Evolutionary conservation across 2,888 invertebrate species (phyloP).

Genomic region (Microchrysa polita): DNA sequence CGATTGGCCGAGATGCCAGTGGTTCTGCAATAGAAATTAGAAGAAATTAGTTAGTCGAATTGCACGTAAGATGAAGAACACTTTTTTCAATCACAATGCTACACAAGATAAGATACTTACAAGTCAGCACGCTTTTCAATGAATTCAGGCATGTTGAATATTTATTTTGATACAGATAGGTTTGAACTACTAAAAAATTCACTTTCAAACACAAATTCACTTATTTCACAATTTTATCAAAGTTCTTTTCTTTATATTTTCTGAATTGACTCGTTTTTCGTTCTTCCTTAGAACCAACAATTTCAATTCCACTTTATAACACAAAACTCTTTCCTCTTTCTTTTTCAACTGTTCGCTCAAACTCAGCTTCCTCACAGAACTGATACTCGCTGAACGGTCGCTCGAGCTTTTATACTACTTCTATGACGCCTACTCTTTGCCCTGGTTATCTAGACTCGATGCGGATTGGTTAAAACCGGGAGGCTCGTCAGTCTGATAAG

Average conservation of each 20-base stretch:
- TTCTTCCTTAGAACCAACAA: not conserved
- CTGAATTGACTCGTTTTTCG: not conserved
- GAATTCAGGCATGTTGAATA: constrained; percentile 41
- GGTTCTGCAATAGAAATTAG: constrained; percentile 4
- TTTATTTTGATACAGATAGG: not conserved
- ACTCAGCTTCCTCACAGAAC: constrained; percentile 33
- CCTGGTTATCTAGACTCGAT: constrained; percentile 1
- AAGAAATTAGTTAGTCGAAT: not conserved
- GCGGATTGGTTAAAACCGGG: constrained; percentile 14
- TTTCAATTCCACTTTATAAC: not conserved
- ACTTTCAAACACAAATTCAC: not conserved
- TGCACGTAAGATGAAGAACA: not conserved
- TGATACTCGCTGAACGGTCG: constrained; percentile 27
- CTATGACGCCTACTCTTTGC: constrained; percentile 22
- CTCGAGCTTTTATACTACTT: constrained; percentile 18
- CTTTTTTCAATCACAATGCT: not conserved
- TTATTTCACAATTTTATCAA: not conserved
- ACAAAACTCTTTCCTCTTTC: not conserved
- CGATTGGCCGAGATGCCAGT: constrained; percentile 8
- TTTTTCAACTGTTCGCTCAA: constrained; percentile 19
- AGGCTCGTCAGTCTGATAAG: constrained; percentile 35
- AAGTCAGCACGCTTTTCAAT: constrained; percentile 27
- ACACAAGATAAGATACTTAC: constrained; percentile 30
- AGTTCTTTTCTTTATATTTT: not conserved
- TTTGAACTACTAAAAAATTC: constrained; percentile 15